Evolutionary conservation across 2,113 vertebrate genomes (phyloP).

Genomic region (Poicephalus gulielmi): DNA sequence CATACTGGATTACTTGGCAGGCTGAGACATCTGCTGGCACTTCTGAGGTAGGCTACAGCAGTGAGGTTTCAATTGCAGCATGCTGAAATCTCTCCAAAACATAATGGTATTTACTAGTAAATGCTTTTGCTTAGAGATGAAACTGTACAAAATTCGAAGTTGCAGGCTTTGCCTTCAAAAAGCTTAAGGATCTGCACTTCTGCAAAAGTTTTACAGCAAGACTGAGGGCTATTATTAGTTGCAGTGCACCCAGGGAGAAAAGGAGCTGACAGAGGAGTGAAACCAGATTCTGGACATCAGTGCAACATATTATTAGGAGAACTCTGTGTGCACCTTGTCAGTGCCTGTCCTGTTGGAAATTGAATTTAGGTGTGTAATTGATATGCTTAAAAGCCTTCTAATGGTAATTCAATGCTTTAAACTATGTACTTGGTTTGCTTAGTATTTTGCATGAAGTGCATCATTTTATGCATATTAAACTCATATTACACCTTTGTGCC

Average conservation of each 20-base stretch:
- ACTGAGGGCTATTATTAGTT: conserved; percentile 4
- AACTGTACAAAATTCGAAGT: neutral
- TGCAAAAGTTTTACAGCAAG: neutral
- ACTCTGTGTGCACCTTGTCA: neutral
- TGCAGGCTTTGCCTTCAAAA: neutral
- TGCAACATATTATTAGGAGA: neutral
- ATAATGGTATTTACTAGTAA: neutral
- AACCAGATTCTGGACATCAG: conserved; percentile 12
- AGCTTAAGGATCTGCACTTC: neutral
- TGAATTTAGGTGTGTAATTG: conserved; percentile 13
- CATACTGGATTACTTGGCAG: neutral
- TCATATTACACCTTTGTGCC: neutral
- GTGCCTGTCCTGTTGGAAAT: neutral
- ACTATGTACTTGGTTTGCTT: neutral
- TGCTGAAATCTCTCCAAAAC: neutral
- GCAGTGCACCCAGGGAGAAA: neutral
- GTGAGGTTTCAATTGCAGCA: neutral
- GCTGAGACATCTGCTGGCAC: conserved; percentile 62
- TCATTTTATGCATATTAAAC: conserved; percentile 10
- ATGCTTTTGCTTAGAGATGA: neutral
- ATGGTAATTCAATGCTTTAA: conserved; percentile 17
- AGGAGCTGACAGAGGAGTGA: conserved; percentile 12
- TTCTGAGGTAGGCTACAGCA: neutral
- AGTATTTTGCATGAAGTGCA: neutral
- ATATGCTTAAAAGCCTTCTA: conserved; percentile 22